phyloP scores from a whole-genome alignment of 2,797 vertebrate species.

The Capromys pilorides region DNA sequence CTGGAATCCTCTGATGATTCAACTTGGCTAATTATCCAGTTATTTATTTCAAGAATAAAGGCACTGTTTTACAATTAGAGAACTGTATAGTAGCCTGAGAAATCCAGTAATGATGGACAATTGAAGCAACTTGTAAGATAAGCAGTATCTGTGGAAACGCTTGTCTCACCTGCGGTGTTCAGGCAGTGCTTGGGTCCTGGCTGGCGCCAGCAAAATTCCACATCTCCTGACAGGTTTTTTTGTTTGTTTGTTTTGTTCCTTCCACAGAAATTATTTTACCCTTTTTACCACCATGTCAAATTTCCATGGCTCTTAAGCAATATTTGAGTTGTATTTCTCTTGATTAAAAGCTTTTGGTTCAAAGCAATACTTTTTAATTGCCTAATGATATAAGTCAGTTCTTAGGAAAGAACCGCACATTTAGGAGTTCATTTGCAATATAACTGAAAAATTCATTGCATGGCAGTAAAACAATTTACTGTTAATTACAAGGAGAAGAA shows the following conservation, averaged over 20 bases:
- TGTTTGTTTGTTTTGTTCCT: conserved; percentile 76
- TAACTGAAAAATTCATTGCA: conserved; percentile 97
- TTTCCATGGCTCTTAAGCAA: conserved; percentile 82
- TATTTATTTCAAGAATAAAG: conserved; percentile 89
- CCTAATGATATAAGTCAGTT: conserved; percentile 92
- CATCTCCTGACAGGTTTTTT: conserved; percentile 57
- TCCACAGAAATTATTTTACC: conserved; percentile 79
- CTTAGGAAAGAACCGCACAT: conserved; percentile 88
- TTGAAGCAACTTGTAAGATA: conserved; percentile 82
- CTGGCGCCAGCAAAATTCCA: conserved; percentile 48
- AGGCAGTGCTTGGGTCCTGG: conserved; percentile 59
- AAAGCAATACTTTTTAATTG: conserved; percentile 91
- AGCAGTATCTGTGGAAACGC: conserved; percentile 80
- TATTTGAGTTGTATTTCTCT: conserved; percentile 87
- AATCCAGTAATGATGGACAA: conserved; percentile 82
- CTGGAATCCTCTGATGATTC: conserved; percentile 87
- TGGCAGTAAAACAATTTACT: conserved; percentile 99
- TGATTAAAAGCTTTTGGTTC: conserved; percentile 92
- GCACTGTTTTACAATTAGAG: conserved; percentile 82
- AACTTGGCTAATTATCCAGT: conserved; percentile 89
- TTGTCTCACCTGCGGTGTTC: conserved; percentile 69
- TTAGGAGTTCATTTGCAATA: conserved; percentile 93
- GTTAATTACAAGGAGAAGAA: conserved; percentile 99
- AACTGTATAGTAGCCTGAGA: conserved; percentile 85
- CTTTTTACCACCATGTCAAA: conserved; percentile 79